phyloP scores from a whole-genome alignment of 2,113 vertebrate genomes.

The Jaculus jaculus region DNA sequence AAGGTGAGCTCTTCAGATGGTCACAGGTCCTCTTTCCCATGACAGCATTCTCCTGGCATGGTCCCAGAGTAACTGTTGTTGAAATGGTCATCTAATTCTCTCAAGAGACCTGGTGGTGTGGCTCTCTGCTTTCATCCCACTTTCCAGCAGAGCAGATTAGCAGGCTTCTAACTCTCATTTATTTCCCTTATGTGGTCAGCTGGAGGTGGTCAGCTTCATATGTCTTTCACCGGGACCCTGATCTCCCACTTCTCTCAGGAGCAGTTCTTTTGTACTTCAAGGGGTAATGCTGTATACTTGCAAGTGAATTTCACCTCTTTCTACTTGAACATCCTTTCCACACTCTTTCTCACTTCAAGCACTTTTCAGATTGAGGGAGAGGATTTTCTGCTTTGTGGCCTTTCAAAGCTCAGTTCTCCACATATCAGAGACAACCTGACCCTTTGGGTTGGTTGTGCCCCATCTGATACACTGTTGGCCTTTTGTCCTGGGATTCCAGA shows the following conservation, averaged over 20 bases:
- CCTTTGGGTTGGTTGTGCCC: not conserved
- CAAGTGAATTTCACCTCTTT: not conserved
- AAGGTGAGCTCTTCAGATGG: not conserved
- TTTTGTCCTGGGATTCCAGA: slow-evolving; percentile 1
- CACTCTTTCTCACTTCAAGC: not conserved
- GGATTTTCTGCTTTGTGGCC: not conserved
- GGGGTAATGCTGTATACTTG: not conserved
- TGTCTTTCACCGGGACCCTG: not conserved
- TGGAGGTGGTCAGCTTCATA: not conserved
- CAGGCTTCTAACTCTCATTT: not conserved
- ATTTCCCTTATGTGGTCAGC: not conserved
- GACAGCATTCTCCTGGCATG: not conserved
- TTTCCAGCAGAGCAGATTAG: not conserved
- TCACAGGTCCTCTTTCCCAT: not conserved
- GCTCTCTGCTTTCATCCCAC: too few species aligned
- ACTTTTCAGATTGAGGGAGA: not conserved
- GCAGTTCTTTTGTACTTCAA: not conserved
- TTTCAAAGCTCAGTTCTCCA: not conserved
- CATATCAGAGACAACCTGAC: rapidly evolving
- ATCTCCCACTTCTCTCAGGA: not conserved
- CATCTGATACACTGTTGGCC: not conserved
- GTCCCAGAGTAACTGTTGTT: not conserved
- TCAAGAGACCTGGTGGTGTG: not conserved
- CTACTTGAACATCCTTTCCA: not conserved
- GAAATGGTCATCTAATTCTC: not conserved